These are phyloP conservation scores for Gymnocheta viridis DNA, from an alignment of 2,888 invertebrate genomes.

Conservation along the genomic window DNA sequence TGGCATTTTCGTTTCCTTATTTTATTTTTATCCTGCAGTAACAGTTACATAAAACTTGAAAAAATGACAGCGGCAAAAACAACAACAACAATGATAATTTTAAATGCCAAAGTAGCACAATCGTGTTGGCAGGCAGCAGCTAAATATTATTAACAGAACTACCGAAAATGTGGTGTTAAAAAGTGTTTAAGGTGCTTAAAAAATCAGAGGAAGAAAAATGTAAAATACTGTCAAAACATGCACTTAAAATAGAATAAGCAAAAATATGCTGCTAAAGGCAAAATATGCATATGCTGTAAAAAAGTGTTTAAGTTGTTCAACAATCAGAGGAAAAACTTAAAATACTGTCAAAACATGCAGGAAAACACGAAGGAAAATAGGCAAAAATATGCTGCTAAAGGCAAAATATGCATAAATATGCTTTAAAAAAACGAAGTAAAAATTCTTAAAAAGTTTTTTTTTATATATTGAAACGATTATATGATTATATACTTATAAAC, in stretches of 20 bases:
- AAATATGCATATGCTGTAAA: neutral
- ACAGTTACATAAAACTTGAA: constrained; percentile 14
- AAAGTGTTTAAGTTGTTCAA: too few species aligned
- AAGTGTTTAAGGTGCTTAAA: neutral
- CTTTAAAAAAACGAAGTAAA: neutral
- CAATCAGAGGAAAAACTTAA: too few species aligned
- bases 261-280: neutral
- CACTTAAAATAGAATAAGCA: too few species aligned
- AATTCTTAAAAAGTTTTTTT: too few species aligned
- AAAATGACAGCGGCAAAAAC: neutral
- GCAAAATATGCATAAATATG: neutral
- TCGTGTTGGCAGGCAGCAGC: neutral
- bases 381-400: neutral
- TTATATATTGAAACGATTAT: too few species aligned
- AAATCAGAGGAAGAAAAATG: too few species aligned
- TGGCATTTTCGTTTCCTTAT: neutral
- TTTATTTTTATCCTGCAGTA: constrained; percentile 11
- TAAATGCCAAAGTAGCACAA: neutral
- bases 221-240: neutral
- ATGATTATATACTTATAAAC: too few species aligned
- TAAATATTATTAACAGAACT: neutral
- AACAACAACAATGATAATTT: neutral
- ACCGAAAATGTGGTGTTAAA: neutral
- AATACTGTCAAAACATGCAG: too few species aligned
- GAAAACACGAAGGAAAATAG: neutral